Evolutionary conservation across 2,888 invertebrate species (phyloP).

Genomic region (Adelphocoris suturalis): DNA sequence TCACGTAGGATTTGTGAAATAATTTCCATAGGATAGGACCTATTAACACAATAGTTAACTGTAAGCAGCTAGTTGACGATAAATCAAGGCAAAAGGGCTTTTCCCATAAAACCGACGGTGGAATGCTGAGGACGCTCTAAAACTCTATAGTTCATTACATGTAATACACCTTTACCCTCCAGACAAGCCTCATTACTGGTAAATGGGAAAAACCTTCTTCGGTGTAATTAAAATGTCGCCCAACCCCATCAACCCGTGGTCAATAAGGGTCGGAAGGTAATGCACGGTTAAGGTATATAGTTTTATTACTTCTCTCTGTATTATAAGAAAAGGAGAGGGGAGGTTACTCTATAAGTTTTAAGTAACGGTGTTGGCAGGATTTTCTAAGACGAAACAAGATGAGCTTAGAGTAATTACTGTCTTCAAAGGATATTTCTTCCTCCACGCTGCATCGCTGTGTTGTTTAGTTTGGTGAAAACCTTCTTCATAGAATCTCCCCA

Average conservation of each 20-base stretch:
- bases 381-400: slow-evolving; percentile 10
- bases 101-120: slow-evolving; percentile 28
- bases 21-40: not conserved
- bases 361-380: slow-evolving; percentile 20
- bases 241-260: slow-evolving; percentile 38
- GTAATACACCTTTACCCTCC: slow-evolving; percentile 33
- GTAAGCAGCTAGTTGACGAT: slow-evolving; percentile 11
- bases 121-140: slow-evolving; percentile 50
- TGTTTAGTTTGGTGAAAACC: slow-evolving; percentile 22
- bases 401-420: slow-evolving; percentile 16
- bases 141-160: slow-evolving; percentile 56
- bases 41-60: slow-evolving; percentile 13
- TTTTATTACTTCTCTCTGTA: slow-evolving; percentile 30
- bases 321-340: not conserved
- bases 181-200: slow-evolving; percentile 61
- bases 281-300: slow-evolving; percentile 26
- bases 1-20: not conserved
- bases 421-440: not conserved
- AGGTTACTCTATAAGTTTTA: not conserved
- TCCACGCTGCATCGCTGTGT: not conserved
- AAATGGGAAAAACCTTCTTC: slow-evolving; percentile 46
- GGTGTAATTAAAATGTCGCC: slow-evolving; percentile 61
- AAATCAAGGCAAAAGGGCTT: slow-evolving; percentile 41
- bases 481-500: not conserved
- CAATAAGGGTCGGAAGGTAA: slow-evolving; percentile 40